Evolutionary conservation across 2,113 vertebrate species (phyloP).

Genomic region (Pagrus major): DNA sequence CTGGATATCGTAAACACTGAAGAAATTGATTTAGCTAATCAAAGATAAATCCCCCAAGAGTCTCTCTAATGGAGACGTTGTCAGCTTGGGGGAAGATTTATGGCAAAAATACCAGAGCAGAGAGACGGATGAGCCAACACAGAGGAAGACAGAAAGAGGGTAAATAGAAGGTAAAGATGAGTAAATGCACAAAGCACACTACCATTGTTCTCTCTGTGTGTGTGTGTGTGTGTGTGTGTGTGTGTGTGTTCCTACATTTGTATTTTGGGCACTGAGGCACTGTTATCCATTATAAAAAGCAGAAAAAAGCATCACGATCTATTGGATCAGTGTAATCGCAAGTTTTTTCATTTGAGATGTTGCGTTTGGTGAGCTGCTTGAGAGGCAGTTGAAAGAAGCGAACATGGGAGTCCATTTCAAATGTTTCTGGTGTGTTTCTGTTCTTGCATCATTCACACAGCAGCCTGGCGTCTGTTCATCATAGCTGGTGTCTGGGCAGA

Average conservation of each 20-base stretch:
- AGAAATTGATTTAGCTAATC: conserved; percentile 55
- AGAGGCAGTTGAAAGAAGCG: not conserved
- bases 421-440: conserved; percentile 6
- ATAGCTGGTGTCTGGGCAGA: not conserved
- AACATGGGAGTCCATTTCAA: conserved; percentile 6
- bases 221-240: not conserved
- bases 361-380: conserved; percentile 23
- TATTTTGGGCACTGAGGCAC: conserved; percentile 14
- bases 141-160: not conserved
- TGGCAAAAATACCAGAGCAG: conserved; percentile 18
- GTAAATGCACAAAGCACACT: conserved; percentile 18
- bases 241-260: conserved; percentile 9
- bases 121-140: conserved; percentile 21
- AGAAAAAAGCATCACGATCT: conserved; percentile 3
- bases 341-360: conserved; percentile 17
- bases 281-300: conserved; percentile 14
- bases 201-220: conserved; percentile 10
- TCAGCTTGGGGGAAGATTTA: conserved; percentile 36
- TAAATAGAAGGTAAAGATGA: conserved; percentile 32
- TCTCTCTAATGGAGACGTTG: conserved; percentile 42
- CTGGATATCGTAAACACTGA: conserved; percentile 41
- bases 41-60: conserved; percentile 49
- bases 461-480: not conserved
- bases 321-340: conserved; percentile 11
- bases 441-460: conserved; percentile 26